Evolutionary conservation across 2,113 vertebrate genomes (phyloP).

Genomic region (Psittacula cyanocephala): DNA sequence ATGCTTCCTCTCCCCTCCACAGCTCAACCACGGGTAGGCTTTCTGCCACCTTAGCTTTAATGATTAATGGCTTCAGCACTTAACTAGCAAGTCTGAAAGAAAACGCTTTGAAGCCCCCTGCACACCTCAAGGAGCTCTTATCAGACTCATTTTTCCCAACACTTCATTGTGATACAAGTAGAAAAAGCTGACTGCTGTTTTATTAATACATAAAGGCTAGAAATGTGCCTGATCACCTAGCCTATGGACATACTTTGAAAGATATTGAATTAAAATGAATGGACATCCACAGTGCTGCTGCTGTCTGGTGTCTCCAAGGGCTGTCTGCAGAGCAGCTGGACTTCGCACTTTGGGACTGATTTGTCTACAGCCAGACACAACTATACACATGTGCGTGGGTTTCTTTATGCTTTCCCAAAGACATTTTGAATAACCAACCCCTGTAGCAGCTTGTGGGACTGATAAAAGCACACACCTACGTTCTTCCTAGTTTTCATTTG

Average conservation of each 20-base stretch:
- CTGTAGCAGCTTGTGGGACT: background rate
- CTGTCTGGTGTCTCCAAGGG: background rate
- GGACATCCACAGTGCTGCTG: background rate
- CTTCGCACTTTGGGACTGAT: background rate
- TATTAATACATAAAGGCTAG: background rate
- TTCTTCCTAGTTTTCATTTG: conserved; percentile 20
- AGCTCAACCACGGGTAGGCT: background rate
- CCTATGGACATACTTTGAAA: background rate
- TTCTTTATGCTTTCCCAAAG: background rate
- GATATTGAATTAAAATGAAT: background rate
- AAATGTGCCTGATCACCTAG: background rate
- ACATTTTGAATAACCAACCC: background rate
- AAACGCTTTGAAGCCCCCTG: background rate
- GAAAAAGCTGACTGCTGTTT: background rate
- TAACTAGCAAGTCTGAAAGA: background rate
- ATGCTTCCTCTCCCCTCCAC: background rate
- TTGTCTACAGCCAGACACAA: background rate
- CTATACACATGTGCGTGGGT: rapidly evolving
- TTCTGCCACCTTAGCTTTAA: background rate
- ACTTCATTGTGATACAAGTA: background rate
- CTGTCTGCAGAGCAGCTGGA: background rate
- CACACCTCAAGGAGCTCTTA: background rate
- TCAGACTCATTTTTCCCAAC: background rate
- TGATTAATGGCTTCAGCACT: background rate
- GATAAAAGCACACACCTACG: background rate